Conservation (phyloP, 2,113 vertebrate species). For the Sinosuthora webbiana region DNA sequence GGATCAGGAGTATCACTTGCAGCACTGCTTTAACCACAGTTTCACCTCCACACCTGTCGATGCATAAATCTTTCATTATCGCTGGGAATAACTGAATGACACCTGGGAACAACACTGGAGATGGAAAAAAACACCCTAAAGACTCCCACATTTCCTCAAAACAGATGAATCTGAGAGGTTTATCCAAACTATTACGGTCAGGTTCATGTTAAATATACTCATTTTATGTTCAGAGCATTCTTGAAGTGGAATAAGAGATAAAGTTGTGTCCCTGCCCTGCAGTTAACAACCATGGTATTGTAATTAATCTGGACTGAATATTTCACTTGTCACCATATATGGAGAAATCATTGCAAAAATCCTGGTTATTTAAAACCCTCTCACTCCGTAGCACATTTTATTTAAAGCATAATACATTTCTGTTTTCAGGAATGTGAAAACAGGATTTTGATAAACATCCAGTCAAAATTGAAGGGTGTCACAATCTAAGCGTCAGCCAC, state of each 20-base stretch:
- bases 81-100: slow-evolving; percentile 66
- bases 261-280: not conserved
- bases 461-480: not conserved
- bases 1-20: slow-evolving; percentile 76
- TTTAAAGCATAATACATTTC: not conserved
- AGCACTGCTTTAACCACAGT: slow-evolving; percentile 65
- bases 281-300: not conserved
- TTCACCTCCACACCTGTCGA: slow-evolving; percentile 74
- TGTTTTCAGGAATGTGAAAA: not conserved
- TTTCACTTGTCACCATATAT: not conserved
- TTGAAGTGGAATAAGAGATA: not conserved
- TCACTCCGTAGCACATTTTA: not conserved
- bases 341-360: not conserved
- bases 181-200: not conserved
- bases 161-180: not conserved
- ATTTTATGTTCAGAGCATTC: not conserved
- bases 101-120: slow-evolving; percentile 33
- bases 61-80: slow-evolving; percentile 74
- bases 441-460: not conserved
- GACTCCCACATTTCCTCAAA: not conserved
- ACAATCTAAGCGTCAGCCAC: not conserved
- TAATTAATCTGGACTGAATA: not conserved
- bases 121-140: not conserved
- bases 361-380: not conserved
- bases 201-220: not conserved